Conservation (phyloP, 2,113 vertebrate species). For the Greenwoodochromis staneri region DNA sequence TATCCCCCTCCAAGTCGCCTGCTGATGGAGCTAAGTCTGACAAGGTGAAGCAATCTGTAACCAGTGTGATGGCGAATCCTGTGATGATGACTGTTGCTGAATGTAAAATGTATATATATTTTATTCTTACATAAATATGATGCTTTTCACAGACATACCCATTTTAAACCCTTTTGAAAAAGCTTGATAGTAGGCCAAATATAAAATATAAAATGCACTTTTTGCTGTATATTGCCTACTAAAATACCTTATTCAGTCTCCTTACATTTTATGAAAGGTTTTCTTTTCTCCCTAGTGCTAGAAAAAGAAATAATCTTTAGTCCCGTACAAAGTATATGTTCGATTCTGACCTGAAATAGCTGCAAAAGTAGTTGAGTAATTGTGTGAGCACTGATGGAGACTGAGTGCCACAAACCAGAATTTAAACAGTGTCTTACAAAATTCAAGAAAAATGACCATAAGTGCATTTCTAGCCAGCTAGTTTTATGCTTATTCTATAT, state of each 20-base stretch:
- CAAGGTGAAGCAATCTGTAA: slow-evolving; percentile 17
- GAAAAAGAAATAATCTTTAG: neutral
- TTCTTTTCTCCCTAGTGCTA: neutral
- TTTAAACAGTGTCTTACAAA: neutral
- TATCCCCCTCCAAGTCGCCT: slow-evolving; percentile 50
- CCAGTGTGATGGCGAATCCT: neutral
- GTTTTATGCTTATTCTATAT: neutral
- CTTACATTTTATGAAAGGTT: neutral
- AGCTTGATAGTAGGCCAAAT: neutral
- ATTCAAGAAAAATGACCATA: neutral
- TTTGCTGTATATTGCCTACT: neutral
- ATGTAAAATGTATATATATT: neutral
- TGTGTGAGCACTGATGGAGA: neutral
- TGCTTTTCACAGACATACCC: neutral
- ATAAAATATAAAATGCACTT: neutral
- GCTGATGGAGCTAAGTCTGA: slow-evolving; percentile 31
- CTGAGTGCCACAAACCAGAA: neutral
- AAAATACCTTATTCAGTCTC: neutral
- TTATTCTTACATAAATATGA: neutral
- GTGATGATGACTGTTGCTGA: neutral
- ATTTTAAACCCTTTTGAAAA: neutral
- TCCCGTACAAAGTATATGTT: neutral
- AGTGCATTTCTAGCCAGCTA: neutral
- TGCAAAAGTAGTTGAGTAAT: neutral
- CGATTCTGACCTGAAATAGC: neutral